Evolutionary conservation across 1,140 invertebrate genomes (phyloP).

Genomic region (Drosophila kikkawai): DNA sequence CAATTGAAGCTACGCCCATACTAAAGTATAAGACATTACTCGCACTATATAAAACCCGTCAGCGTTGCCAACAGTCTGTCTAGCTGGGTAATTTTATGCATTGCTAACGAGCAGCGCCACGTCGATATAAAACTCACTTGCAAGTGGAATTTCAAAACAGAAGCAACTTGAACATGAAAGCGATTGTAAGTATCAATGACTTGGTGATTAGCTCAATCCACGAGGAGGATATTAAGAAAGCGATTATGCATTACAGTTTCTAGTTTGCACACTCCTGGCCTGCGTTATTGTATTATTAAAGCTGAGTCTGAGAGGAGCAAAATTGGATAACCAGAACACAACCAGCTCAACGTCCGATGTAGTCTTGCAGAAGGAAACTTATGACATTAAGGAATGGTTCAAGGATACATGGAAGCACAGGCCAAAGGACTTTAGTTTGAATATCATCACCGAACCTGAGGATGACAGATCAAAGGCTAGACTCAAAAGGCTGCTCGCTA

Average conservation of each 20-base stretch:
- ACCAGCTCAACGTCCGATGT: neutral
- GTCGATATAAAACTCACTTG: conserved; percentile 57
- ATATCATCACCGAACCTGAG: conserved; percentile 4
- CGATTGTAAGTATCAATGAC: conserved; percentile 55
- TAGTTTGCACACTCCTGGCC: conserved; percentile 12
- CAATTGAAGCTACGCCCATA: conserved; percentile 33
- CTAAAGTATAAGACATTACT: neutral
- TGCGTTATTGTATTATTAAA: conserved; percentile 26
- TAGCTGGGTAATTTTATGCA: conserved; percentile 65
- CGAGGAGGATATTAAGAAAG: conserved; percentile 3
- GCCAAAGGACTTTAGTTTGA: conserved; percentile 5
- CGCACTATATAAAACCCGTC: conserved; percentile 10
- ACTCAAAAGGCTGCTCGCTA: conserved; percentile 12
- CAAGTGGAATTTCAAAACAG: conserved; percentile 34
- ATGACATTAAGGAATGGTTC: neutral
- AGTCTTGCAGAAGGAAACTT: neutral
- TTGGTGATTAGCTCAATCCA: neutral
- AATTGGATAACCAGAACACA: neutral
- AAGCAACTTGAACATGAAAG: conserved; percentile 58
- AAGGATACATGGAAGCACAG: conserved; percentile 7
- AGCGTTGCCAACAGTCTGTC: conserved; percentile 14
- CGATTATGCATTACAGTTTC: conserved; percentile 7
- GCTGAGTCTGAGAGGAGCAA: neutral
- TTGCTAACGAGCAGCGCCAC: conserved; percentile 40
- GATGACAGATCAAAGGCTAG: neutral